A percentile compares a stretch with the other conserved stretches of the same genome.
Conservation (phyloP, 2,797 vertebrate species). For the Sciaenops ocellatus region DNA sequence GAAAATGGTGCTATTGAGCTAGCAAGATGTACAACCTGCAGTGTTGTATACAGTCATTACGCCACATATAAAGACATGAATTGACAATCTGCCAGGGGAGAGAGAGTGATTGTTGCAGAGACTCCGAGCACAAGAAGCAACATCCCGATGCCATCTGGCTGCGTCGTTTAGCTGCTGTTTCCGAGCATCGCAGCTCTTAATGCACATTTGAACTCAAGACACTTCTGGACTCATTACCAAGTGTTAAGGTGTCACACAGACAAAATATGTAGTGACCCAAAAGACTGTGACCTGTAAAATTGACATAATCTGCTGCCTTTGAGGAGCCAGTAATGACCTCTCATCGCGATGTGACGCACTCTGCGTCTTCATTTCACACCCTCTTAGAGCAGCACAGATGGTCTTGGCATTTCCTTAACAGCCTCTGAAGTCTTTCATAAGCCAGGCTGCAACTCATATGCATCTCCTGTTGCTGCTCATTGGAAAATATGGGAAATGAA, state of each 20-base stretch:
- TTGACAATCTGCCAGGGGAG: slow-evolving; percentile 48
- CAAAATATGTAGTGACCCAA: slow-evolving; percentile 70
- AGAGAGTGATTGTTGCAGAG: slow-evolving; percentile 43
- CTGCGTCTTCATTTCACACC: slow-evolving; percentile 85
- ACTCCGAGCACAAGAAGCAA: slow-evolving; percentile 47
- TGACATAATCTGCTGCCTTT: slow-evolving; percentile 84
- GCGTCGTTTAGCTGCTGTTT: slow-evolving; percentile 49
- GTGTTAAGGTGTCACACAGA: slow-evolving; percentile 66
- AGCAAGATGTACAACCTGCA: slow-evolving; percentile 31
- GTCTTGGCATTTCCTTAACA: slow-evolving; percentile 79
- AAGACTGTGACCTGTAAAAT: slow-evolving; percentile 82
- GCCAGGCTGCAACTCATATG: slow-evolving; percentile 38
- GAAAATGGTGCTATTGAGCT: slow-evolving; percentile 27
- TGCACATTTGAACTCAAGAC: slow-evolving; percentile 65
- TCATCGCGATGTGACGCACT: slow-evolving; percentile 77
- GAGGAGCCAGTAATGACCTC: slow-evolving; percentile 83
- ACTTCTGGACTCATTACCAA: slow-evolving; percentile 73
- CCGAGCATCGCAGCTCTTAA: slow-evolving; percentile 36
- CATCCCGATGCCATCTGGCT: slow-evolving; percentile 68
- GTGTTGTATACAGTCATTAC: slow-evolving; percentile 44
- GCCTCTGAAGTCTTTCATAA: slow-evolving; percentile 58
- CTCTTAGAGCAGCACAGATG: slow-evolving; percentile 78
- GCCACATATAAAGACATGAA: slow-evolving; percentile 48
- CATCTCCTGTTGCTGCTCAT: slow-evolving; percentile 35
- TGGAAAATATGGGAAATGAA: slow-evolving; percentile 40